Conservation (phyloP, 1,140 invertebrate genomes). For the Leucophenga varia region DNA sequence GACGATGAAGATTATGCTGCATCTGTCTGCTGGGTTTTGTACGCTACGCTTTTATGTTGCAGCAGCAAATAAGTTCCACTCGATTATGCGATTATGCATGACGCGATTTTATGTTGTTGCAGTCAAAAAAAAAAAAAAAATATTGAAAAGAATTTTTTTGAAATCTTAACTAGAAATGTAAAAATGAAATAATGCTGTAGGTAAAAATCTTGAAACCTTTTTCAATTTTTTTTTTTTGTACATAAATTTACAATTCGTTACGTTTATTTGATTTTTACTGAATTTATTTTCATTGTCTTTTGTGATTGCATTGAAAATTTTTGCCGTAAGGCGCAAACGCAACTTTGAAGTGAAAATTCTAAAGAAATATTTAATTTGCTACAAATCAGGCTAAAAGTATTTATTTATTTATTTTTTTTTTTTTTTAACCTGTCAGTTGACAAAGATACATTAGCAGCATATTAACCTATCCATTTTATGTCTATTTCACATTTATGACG, state of each 20-base stretch:
- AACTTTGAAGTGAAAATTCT: too few species aligned
- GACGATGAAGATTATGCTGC: neutral
- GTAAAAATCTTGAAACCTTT: too few species aligned
- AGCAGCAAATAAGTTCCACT: conserved; percentile 21
- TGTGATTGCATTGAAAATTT: conserved; percentile 4
- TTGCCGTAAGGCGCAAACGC: conserved; percentile 2
- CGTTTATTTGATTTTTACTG: conserved; percentile 7
- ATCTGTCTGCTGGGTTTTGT: neutral
- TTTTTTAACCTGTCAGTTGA: conserved; percentile 1
- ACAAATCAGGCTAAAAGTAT: too few species aligned
- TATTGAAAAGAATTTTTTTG: too few species aligned
- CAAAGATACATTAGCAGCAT: conserved; percentile 1
- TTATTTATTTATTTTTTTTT: too few species aligned
- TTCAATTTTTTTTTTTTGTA: neutral
- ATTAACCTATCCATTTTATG: conserved; percentile 1
- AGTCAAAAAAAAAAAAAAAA: too few species aligned
- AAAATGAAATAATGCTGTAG: too few species aligned
- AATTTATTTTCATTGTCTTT: neutral
- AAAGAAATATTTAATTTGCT: too few species aligned
- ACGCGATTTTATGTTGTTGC: conserved; percentile 15
- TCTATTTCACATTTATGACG: neutral
- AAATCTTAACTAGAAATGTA: too few species aligned
- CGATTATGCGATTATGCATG: conserved; percentile 27
- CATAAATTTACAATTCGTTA: conserved; percentile 14
- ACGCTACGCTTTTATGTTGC: neutral